phyloP scores from a whole-genome alignment of 2,888 invertebrate species.

The Zaprionus obscuricornis region DNA sequence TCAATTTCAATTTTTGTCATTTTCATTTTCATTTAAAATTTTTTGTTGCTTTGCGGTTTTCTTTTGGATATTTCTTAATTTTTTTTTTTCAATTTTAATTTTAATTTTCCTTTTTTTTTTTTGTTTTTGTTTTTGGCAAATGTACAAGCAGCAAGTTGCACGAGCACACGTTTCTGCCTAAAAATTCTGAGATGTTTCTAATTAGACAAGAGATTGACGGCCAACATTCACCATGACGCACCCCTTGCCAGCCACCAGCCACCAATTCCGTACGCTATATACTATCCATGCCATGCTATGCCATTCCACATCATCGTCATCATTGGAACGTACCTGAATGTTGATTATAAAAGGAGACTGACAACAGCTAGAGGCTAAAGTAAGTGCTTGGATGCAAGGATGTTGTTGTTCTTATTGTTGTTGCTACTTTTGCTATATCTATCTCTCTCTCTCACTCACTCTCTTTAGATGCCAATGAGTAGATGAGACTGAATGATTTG shows the following conservation, averaged over 20 bases:
- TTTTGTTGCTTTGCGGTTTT: conserved; percentile 2
- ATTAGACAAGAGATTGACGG: conserved; percentile 65
- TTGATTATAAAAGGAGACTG: background rate
- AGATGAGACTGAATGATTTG: conserved; percentile 6
- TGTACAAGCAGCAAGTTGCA: conserved; percentile 20
- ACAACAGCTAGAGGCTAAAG: background rate
- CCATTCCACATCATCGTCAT: too few species aligned
- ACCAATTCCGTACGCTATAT: background rate
- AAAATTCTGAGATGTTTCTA: conserved; percentile 55
- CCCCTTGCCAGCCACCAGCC: background rate
- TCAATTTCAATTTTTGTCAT: background rate
- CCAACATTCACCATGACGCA: conserved; percentile 35
- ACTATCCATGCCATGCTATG: background rate
- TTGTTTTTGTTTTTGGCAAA: conserved; percentile 39
- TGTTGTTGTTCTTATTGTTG: too few species aligned
- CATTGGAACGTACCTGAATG: background rate
- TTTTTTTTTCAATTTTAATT: too few species aligned
- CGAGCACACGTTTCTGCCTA: conserved; percentile 30
- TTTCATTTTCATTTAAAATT: background rate
- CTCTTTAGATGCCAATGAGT: too few species aligned
- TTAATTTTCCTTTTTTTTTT: too few species aligned
- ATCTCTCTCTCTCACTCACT: too few species aligned
- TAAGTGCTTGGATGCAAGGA: conserved; percentile 16
- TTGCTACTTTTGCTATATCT: too few species aligned
- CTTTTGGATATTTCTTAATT: conserved; percentile 6